phyloP scores from a whole-genome alignment of 2,888 invertebrate genomes.

The Melanophora roralis region DNA sequence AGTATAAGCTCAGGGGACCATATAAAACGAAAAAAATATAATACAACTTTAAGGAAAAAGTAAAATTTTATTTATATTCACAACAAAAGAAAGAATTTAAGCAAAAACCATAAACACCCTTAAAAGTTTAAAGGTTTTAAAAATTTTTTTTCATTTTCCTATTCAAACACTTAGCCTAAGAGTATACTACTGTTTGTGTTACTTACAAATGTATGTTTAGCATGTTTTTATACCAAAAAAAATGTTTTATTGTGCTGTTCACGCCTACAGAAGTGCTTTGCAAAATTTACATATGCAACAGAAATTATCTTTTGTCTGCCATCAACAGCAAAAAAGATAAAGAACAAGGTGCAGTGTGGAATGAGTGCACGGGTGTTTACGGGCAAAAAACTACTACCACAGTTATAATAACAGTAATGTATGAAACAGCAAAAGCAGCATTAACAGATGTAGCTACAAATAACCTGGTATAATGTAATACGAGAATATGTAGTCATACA shows the following conservation, averaged over 20 bases:
- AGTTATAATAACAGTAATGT: slow-evolving; percentile 6
- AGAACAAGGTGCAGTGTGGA: neutral
- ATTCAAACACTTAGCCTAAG: slow-evolving; percentile 5
- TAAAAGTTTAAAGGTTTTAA: slow-evolving; percentile 37
- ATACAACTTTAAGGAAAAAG: slow-evolving; percentile 35
- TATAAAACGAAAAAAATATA: neutral
- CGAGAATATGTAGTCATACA: no score
- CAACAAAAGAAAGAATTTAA: neutral
- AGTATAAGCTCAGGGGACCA: slow-evolving; percentile 11
- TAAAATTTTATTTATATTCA: slow-evolving; percentile 40
- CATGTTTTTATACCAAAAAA: slow-evolving; percentile 35
- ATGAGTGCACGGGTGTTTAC: neutral
- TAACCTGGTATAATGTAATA: slow-evolving; percentile 41
- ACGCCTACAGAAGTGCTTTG: slow-evolving; percentile 57
- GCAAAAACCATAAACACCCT: neutral
- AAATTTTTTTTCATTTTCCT: neutral
- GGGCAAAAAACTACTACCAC: neutral
- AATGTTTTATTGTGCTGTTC: slow-evolving; percentile 8
- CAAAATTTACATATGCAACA: slow-evolving; percentile 33
- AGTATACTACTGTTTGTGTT: slow-evolving; percentile 12
- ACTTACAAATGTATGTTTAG: slow-evolving; percentile 42
- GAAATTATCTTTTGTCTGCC: slow-evolving; percentile 57
- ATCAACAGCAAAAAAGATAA: slow-evolving; percentile 47
- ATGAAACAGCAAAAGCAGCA: slow-evolving; percentile 6
- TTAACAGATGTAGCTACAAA: slow-evolving; percentile 34